phyloP scores from a whole-genome alignment of 2,888 invertebrate genomes.

The Acanthococcus lagerstroemiae region DNA sequence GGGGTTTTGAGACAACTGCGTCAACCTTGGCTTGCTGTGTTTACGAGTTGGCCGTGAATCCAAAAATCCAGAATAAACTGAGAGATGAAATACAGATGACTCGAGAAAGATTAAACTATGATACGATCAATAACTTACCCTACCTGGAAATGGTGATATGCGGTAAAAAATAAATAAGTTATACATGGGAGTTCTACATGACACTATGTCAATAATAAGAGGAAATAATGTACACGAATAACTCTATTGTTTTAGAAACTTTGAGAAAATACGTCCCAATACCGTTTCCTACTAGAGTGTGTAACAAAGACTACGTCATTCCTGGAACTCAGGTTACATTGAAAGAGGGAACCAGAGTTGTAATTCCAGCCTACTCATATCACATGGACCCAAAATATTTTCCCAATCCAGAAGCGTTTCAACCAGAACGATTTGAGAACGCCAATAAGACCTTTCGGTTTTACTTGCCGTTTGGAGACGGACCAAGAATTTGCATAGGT shows the following conservation, averaged over 20 bases:
- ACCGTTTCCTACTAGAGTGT: conserved; percentile 45
- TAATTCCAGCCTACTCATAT: conserved; percentile 48
- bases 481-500: conserved; percentile 43
- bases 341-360: conserved; percentile 46
- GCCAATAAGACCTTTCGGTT: conserved; percentile 46
- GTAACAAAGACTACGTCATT: conserved; percentile 46
- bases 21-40: conserved; percentile 50
- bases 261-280: conserved; percentile 51
- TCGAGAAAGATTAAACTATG: conserved; percentile 45
- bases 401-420: conserved; percentile 48
- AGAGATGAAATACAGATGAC: conserved; percentile 45
- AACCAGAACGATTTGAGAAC: conserved; percentile 51
- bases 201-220: background rate
- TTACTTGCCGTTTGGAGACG: conserved; percentile 43
- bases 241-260: conserved; percentile 44
- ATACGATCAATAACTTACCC: conserved; percentile 48
- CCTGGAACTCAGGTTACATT: conserved; percentile 46
- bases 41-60: conserved; percentile 48
- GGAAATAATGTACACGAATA: background rate
- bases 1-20: conserved; percentile 56
- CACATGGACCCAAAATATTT: conserved; percentile 50
- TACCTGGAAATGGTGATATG: conserved; percentile 50
- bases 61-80: conserved; percentile 45
- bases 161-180: conserved; percentile 43
- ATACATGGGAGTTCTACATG: too few relatives aligned